phyloP scores from a whole-genome alignment of 1,140 invertebrate species.

The honey bee (Apis mellifera) region DNA sequence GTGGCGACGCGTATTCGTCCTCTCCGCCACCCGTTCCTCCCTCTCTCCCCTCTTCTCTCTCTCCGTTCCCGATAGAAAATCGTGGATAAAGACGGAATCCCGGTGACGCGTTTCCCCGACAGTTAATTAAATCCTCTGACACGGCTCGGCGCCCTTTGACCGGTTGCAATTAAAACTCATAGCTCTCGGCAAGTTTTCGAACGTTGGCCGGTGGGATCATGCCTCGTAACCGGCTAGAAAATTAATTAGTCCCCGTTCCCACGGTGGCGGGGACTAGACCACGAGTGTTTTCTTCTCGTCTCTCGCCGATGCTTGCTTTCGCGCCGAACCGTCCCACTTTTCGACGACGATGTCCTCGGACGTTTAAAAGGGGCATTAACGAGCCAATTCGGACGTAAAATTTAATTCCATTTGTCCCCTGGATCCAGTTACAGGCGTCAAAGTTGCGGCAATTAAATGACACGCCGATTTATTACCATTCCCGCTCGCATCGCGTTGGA shows the following conservation, averaged over 20 bases:
- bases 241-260: conserved; percentile 49
- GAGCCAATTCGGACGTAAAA: background rate
- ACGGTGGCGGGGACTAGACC: background rate
- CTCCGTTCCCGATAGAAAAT: background rate
- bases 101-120: conserved; percentile 15
- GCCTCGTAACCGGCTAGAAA: background rate
- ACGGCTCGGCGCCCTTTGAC: conserved; percentile 37
- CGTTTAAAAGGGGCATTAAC: background rate
- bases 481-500: background rate
- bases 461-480: background rate
- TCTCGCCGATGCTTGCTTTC: too few species aligned
- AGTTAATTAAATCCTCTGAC: conserved; percentile 54
- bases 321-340: background rate
- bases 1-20: background rate
- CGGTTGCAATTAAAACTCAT: conserved; percentile 53
- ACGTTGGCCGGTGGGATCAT: background rate
- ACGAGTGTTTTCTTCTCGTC: background rate
- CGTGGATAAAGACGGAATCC: conserved; percentile 10
- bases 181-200: conserved; percentile 34
- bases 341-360: background rate
- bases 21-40: background rate
- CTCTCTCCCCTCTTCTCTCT: background rate
- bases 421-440: background rate
- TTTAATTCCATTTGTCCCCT: background rate
- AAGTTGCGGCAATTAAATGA: background rate